Conservation (phyloP, 2,888 invertebrate species). For the Cryptocephalus moraei region DNA sequence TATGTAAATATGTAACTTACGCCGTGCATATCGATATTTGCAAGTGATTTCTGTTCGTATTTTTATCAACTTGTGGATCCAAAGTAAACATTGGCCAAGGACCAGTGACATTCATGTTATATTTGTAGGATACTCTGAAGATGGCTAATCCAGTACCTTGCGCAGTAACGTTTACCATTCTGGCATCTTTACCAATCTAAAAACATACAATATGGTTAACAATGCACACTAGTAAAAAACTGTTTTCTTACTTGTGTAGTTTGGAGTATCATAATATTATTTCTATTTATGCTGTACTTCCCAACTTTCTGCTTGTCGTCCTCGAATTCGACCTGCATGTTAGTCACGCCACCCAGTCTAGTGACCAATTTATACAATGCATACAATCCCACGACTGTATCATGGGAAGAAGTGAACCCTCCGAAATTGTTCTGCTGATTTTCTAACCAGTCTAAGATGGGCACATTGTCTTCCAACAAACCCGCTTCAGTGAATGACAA, state of each 20-base stretch:
- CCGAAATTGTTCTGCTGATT: conserved; percentile 59
- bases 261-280: conserved; percentile 75
- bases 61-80: conserved; percentile 76
- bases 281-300: conserved; percentile 59
- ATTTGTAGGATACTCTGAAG: conserved; percentile 68
- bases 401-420: conserved; percentile 65
- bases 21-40: conserved; percentile 75
- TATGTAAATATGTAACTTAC: conserved; percentile 35
- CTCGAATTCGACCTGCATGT: conserved; percentile 33
- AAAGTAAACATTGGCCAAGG: conserved; percentile 80
- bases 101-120: conserved; percentile 77
- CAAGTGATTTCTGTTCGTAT: conserved; percentile 64
- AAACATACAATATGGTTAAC: conserved; percentile 4
- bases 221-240: background rate
- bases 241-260: conserved; percentile 53
- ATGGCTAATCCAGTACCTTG: conserved; percentile 72
- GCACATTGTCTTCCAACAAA: conserved; percentile 43
- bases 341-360: conserved; percentile 43
- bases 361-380: conserved; percentile 58
- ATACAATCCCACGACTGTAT: conserved; percentile 65
- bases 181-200: conserved; percentile 39
- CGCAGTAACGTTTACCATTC: conserved; percentile 62
- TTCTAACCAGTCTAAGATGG: conserved; percentile 63
- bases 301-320: conserved; percentile 37
- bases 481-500: conserved; percentile 53